Conservation (phyloP, 2,888 invertebrate species). For the Chrysina gloriosa region DNA sequence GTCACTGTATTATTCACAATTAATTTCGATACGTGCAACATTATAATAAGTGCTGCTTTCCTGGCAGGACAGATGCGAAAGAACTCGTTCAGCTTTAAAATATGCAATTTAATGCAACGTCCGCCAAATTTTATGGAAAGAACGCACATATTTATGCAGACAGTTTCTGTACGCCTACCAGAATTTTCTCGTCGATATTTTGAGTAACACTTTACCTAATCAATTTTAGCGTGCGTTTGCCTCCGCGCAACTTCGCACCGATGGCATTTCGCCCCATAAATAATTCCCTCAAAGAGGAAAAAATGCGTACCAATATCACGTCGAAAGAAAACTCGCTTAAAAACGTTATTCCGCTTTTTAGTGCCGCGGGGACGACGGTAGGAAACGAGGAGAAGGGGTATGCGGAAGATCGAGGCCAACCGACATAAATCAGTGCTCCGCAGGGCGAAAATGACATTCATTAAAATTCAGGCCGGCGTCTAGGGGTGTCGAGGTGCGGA, state of each 20-base stretch:
- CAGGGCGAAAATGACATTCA: slow-evolving; percentile 34
- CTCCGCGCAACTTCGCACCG: neutral
- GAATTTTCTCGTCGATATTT: neutral
- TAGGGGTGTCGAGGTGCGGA: neutral
- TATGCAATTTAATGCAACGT: too few relatives aligned
- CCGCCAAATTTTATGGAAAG: too few relatives aligned
- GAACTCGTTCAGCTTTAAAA: too few relatives aligned
- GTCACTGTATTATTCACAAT: too few relatives aligned
- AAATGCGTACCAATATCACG: slow-evolving; percentile 3
- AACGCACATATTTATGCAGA: too few relatives aligned
- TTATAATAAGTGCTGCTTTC: too few relatives aligned
- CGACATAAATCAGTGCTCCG: slow-evolving; percentile 35
- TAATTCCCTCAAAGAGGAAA: neutral
- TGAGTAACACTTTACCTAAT: neutral
- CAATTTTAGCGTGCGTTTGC: too few relatives aligned
- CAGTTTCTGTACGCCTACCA: too few relatives aligned
- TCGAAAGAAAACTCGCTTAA: slow-evolving; percentile 22
- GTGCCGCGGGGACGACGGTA: neutral
- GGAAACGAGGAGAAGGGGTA: neutral
- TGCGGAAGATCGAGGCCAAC: slow-evolving; percentile 8
- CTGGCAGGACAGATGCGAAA: too few relatives aligned
- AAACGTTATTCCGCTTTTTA: slow-evolving; percentile 2
- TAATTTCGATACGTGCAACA: too few relatives aligned
- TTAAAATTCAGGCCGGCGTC: slow-evolving; percentile 30
- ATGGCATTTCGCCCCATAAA: neutral